Evolutionary conservation across 2,113 vertebrate genomes (phyloP).

Genomic region (Columbina picui): DNA sequence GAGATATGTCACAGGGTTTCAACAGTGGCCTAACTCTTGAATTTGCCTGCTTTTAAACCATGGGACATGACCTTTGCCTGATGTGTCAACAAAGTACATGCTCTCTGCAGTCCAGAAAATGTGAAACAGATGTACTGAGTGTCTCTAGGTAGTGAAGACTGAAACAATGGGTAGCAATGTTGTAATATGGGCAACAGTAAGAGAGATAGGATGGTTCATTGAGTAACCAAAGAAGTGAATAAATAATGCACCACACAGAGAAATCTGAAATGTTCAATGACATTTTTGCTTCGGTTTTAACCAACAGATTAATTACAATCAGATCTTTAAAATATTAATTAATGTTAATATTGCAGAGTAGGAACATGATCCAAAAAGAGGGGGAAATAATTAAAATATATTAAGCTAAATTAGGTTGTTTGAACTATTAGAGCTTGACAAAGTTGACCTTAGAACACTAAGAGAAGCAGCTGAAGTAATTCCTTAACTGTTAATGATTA

Average conservation of each 20-base stretch:
- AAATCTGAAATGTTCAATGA: background rate
- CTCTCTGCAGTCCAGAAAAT: background rate
- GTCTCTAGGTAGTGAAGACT: background rate
- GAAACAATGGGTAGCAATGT: background rate
- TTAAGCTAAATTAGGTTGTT: background rate
- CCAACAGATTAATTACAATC: background rate
- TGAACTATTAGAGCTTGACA: background rate
- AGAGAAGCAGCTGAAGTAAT: background rate
- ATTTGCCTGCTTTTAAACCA: background rate
- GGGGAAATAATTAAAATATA: background rate
- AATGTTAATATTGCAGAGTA: background rate
- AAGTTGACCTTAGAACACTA: background rate
- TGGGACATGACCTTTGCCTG: background rate
- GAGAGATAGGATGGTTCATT: background rate
- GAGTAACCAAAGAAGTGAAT: background rate
- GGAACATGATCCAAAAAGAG: background rate
- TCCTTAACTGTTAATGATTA: background rate
- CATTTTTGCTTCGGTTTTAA: background rate
- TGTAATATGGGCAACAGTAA: background rate
- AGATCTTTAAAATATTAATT: background rate
- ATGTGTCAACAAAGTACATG: fast-evolving
- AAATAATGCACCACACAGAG: background rate
- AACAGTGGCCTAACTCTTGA: background rate
- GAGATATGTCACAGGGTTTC: background rate
- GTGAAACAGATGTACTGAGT: background rate